These are phyloP conservation scores for Scaptomyza parva DNA, from an alignment of 2,888 invertebrate species.

Conservation along the genomic window DNA sequence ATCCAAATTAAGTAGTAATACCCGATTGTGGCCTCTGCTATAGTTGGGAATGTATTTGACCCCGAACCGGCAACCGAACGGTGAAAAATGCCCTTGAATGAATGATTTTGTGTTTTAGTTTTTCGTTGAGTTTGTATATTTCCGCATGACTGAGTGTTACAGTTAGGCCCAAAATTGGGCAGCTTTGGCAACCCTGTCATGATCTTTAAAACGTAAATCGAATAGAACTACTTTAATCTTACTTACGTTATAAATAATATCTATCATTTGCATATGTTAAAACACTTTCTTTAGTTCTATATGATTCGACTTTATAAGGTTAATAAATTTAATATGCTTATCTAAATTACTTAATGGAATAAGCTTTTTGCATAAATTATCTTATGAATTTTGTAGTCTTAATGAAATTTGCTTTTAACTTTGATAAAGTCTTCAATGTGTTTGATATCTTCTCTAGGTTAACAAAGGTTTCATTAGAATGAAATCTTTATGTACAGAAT, in stretches of 20 bases:
- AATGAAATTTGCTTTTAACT: not conserved
- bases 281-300: not conserved
- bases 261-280: slow-evolving; percentile 4
- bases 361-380: slow-evolving; percentile 4
- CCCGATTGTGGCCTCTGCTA: slow-evolving; percentile 45
- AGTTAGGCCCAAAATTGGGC: slow-evolving; percentile 46
- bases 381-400: not conserved
- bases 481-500: not conserved
- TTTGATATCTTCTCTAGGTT: not conserved
- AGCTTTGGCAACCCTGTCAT: slow-evolving; percentile 27
- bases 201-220: slow-evolving; percentile 28
- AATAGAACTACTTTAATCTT: not conserved
- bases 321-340: not conserved
- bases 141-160: slow-evolving; percentile 81
- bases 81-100: slow-evolving; percentile 63
- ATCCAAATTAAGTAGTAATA: slow-evolving; percentile 65
- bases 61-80: slow-evolving; percentile 61
- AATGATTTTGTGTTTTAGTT: slow-evolving; percentile 5
- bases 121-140: slow-evolving; percentile 62
- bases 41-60: slow-evolving; percentile 33
- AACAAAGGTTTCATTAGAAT: not conserved
- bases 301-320: not conserved
- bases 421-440: not conserved
- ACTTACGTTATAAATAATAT: not conserved
- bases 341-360: slow-evolving; percentile 8